Evolutionary conservation across 2,888 invertebrate genomes (phyloP), one percentile per base, ranked within the genome.

Genomic region (Watsonalla cultraria): DNA sequence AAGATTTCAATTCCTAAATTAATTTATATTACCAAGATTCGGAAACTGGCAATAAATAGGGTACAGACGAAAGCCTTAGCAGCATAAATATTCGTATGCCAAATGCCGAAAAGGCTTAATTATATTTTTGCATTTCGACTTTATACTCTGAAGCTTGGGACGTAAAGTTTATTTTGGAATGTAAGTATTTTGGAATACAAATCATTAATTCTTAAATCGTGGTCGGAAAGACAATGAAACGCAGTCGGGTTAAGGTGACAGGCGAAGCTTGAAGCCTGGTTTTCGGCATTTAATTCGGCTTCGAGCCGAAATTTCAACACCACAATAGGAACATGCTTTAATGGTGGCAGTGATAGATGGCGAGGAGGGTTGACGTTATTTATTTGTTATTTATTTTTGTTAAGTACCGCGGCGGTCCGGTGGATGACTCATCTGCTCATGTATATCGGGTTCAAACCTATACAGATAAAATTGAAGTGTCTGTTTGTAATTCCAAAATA

Each of bases 161-260:
- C 0, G 8, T 56, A 67, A 56, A 60, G 68, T 65, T 60, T 13
- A 67, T 55, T 62, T 62, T 75, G 13, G 47, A 52, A 45, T 61
- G 57, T 6, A 33, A 24, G n/a, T 8, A 7, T 5, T 37, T 57
- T 7, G 2, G 8, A 8, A 50, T 34, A 52, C 48, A 51, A 14
- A 54, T 53, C 54, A 42, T 35, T 7, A 35, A 11, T 11, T n/a
- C 24, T 56, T 52, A 51, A 54, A 54, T 46, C 51, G 57, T 50
- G 52, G 37, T 52, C 52, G 60, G 51, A 67, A 72, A 86, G 83
- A 86, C 87, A 87, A 86, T 86, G 82, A 82, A 71, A 68, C 80
- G 81, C 82, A 80, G 82, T 83, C 84, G 86, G 80, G 80, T 74
- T 72, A 74, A 82, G 83, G 86, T 85, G 86, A 86, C 86, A 84